These are phyloP conservation scores for Schlechtendalia chinensis DNA, from an alignment of 1,140 invertebrate species.

Conservation along the genomic window DNA sequence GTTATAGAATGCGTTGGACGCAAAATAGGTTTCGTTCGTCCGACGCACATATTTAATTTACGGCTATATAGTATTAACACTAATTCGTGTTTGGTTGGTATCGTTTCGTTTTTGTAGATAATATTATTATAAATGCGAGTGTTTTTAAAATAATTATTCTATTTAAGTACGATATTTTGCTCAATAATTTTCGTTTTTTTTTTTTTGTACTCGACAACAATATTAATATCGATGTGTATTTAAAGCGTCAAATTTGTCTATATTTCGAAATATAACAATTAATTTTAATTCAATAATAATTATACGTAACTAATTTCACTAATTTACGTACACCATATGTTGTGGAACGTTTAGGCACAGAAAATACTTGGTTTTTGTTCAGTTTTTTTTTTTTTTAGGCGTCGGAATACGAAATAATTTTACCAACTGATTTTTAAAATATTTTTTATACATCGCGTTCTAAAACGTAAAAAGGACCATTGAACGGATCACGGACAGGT, in stretches of 20 bases:
- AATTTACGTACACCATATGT: not conserved
- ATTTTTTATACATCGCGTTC: not conserved
- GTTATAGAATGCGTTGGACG: not conserved
- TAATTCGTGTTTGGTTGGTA: not conserved
- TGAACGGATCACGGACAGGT: not conserved
- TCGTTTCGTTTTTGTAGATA: slow-evolving; percentile 14
- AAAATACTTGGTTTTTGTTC: not conserved
- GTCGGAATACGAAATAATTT: not conserved
- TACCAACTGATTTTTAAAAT: not conserved
- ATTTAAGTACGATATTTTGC: slow-evolving; percentile 42
- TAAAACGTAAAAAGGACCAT: not conserved
- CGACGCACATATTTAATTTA: not conserved
- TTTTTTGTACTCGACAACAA: slow-evolving; percentile 4
- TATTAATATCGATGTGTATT: not conserved
- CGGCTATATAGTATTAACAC: no score
- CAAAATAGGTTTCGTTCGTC: not conserved
- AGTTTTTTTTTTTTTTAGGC: not conserved
- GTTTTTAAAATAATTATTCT: slow-evolving; percentile 6
- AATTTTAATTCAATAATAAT: slow-evolving; percentile 23
- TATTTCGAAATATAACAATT: slow-evolving; percentile 19
- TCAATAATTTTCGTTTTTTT: slow-evolving; percentile 25
- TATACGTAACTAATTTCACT: not conserved
- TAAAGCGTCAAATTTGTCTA: not conserved
- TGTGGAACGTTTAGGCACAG: not conserved
- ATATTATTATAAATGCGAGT: not conserved